These are phyloP conservation scores for Tetraneura akinire DNA, from an alignment of 1,140 invertebrate species.

Conservation along the genomic window DNA sequence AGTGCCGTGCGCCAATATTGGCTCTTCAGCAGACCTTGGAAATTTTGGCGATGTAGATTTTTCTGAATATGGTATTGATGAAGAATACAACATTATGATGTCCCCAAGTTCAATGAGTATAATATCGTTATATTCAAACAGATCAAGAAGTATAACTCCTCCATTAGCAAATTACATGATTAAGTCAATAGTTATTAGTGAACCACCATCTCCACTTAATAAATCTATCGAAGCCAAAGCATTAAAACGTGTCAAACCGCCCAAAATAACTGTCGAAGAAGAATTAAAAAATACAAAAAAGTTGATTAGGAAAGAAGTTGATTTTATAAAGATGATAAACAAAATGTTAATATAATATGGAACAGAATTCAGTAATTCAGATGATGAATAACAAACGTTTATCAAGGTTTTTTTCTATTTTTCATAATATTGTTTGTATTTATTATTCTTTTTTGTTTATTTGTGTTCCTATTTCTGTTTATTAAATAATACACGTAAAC, in stretches of 20 bases:
- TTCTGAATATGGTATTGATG: neutral
- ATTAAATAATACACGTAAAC: too few species aligned
- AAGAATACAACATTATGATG: neutral
- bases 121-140: neutral
- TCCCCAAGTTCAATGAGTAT: slow-evolving; percentile 21
- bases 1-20: neutral
- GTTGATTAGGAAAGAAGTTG: too few species aligned
- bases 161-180: too few species aligned
- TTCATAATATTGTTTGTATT: too few species aligned
- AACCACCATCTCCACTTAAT: slow-evolving; percentile 28
- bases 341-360: slow-evolving; percentile 23
- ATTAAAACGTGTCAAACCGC: slow-evolving; percentile 25
- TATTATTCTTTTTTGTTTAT: too few species aligned
- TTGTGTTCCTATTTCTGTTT: too few species aligned
- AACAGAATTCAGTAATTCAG: neutral
- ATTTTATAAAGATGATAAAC: neutral
- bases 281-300: neutral
- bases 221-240: slow-evolving; percentile 30
- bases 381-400: neutral
- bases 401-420: too few species aligned
- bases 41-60: neutral
- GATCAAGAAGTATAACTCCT: slow-evolving; percentile 12
- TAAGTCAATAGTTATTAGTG: neutral
- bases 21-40: neutral
- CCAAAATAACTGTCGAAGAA: slow-evolving; percentile 31